Evolutionary conservation across 2,888 invertebrate species (phyloP).

Genomic region (Dioctria rufipes): DNA sequence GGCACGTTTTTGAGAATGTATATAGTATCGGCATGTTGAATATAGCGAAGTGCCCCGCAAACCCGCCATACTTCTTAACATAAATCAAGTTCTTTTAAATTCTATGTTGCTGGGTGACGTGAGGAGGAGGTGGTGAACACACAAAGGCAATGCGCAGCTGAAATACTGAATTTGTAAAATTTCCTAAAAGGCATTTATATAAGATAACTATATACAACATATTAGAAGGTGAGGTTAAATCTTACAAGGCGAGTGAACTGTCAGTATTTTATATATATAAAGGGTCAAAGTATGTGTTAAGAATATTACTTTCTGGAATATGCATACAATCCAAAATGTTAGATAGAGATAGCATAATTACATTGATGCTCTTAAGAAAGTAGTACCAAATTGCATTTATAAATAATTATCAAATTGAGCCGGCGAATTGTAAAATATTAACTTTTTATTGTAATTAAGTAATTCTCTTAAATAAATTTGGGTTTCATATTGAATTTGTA

Average conservation of each 20-base stretch:
- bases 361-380: slow-evolving; percentile 21
- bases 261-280: too few species aligned
- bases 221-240: too few species aligned
- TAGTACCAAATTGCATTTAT: not conserved
- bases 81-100: not conserved
- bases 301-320: too few species aligned
- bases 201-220: too few species aligned
- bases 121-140: not conserved
- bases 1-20: slow-evolving; percentile 47
- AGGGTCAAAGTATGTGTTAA: too few species aligned
- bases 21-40: not conserved
- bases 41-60: too few species aligned
- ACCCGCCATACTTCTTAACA: not conserved
- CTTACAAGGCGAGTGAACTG: too few species aligned
- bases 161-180: too few species aligned
- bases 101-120: slow-evolving; percentile 6
- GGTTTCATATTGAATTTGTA: slow-evolving; percentile 14
- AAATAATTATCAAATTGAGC: slow-evolving; percentile 14
- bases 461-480: slow-evolving; percentile 1
- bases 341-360: slow-evolving; percentile 1
- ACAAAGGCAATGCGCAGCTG: not conserved
- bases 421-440: not conserved
- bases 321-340: too few species aligned
- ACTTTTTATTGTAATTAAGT: not conserved
- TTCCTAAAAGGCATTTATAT: too few species aligned